A percentile compares a stretch with the other conserved stretches of the same genome.
These are phyloP conservation scores for Cepaea nemoralis DNA, from an alignment of 1,140 invertebrate species.

Conservation along the genomic window DNA sequence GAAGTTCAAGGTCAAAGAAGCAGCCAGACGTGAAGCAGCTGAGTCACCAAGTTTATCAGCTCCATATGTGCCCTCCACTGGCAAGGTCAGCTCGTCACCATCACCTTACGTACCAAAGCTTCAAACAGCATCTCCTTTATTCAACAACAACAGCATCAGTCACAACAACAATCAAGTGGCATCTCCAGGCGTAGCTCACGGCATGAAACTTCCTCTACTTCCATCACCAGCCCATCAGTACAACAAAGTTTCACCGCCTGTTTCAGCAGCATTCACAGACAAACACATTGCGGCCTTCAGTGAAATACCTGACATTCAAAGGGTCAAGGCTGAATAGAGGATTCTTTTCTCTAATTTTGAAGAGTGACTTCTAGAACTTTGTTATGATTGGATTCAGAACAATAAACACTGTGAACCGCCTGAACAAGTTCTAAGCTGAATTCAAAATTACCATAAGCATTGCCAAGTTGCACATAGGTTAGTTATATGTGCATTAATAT, in stretches of 20 bases:
- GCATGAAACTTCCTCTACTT: not conserved
- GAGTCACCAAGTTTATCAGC: not conserved
- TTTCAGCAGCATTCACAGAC: not conserved
- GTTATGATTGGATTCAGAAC: too few species aligned
- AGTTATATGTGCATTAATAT: too few species aligned
- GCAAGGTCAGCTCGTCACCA: not conserved
- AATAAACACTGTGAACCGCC: too few species aligned
- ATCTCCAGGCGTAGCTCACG: not conserved
- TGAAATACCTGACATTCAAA: not conserved
- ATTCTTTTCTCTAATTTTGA: too few species aligned
- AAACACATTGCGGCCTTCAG: not conserved
- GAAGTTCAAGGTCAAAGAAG: slow-evolving; percentile 32
- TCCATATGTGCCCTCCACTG: not conserved
- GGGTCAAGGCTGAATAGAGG: not conserved
- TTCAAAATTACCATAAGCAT: too few species aligned
- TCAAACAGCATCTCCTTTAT: not conserved
- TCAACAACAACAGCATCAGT: slow-evolving; percentile 24
- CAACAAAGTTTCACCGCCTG: not conserved
- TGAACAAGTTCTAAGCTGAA: too few species aligned
- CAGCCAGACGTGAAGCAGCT: slow-evolving; percentile 7
- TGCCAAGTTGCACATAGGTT: too few species aligned
- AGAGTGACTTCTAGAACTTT: too few species aligned
- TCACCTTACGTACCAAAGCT: not conserved
- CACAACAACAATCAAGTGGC: not conserved
- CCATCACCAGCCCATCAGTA: not conserved